Percentiles rank a stretch among this genome's conserved stretches.
Conservation (phyloP, 2,888 invertebrate species). For the Onchidella celtica region DNA sequence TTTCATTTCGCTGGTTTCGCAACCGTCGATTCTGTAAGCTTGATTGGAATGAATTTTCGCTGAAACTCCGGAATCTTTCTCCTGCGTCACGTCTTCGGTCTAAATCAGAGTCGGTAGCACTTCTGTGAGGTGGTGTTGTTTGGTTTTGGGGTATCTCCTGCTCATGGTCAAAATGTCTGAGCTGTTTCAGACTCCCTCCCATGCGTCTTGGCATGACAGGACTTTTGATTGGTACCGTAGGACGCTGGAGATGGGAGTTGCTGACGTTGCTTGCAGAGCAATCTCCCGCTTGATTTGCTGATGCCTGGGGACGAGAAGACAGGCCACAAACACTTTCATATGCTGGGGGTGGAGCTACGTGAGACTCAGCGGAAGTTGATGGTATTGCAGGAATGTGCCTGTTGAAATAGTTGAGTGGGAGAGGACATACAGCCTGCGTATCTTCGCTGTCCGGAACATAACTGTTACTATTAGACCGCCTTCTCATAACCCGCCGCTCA, state of each 20-base stretch:
- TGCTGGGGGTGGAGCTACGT: not conserved
- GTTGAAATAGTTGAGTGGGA: not conserved
- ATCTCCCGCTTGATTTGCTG: not conserved
- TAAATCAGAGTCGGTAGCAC: not conserved
- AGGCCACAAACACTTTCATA: not conserved
- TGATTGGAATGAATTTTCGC: not conserved
- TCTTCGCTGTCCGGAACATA: not conserved
- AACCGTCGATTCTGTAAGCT: not conserved
- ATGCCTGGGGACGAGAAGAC: not conserved
- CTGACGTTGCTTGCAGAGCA: not conserved
- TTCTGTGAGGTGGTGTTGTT: not conserved
- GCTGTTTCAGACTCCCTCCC: not conserved
- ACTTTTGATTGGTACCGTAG: not conserved
- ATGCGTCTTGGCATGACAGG: not conserved
- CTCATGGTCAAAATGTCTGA: not conserved
- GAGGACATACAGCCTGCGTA: not conserved
- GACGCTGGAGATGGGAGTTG: not conserved
- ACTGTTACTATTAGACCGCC: not conserved
- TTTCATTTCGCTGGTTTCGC: not conserved
- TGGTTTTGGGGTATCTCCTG: not conserved
- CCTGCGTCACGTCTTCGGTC: not conserved
- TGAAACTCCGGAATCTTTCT: not conserved
- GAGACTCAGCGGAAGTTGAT: not conserved
- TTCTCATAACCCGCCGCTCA: not conserved
- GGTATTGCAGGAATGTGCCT: too few species aligned